Evolutionary conservation across 2,797 vertebrate genomes (phyloP).

Genomic region (Pantherophis alleghaniensis): DNA sequence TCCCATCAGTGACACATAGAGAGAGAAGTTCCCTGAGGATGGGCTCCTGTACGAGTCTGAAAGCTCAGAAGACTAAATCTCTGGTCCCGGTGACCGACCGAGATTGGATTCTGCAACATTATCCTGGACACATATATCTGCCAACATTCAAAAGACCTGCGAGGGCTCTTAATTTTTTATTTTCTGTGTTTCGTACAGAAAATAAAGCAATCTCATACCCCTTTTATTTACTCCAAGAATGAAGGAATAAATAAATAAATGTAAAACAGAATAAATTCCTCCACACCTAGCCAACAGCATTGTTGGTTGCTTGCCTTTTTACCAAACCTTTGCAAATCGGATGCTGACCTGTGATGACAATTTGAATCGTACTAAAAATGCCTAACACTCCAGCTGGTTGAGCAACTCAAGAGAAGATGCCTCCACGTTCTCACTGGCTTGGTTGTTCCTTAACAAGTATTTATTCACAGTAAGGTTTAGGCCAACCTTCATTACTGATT

Average conservation of each 20-base stretch:
- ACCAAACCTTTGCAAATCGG: slow-evolving; percentile 1
- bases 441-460: slow-evolving; percentile 50
- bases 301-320: neutral
- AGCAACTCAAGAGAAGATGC: slow-evolving; percentile 3
- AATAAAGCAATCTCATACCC: neutral
- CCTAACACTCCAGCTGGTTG: slow-evolving; percentile 43
- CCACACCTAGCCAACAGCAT: fast-evolving
- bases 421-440: slow-evolving; percentile 34
- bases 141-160: neutral
- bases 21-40: neutral
- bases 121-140: neutral
- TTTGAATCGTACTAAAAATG: slow-evolving; percentile 16
- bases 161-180: neutral
- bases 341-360: neutral
- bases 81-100: neutral
- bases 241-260: neutral
- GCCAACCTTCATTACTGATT: slow-evolving; percentile 54
- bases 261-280: neutral
- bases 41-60: neutral
- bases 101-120: neutral
- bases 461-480: slow-evolving; percentile 49
- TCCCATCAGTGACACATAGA: neutral
- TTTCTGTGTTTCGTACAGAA: neutral
- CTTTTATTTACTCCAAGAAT: neutral
- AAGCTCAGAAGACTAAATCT: neutral